Percentiles rank a stretch among this genome's conserved stretches.
These are phyloP conservation scores for Amphipyra berbera DNA, from an alignment of 2,888 invertebrate genomes.

Conservation along the genomic window DNA sequence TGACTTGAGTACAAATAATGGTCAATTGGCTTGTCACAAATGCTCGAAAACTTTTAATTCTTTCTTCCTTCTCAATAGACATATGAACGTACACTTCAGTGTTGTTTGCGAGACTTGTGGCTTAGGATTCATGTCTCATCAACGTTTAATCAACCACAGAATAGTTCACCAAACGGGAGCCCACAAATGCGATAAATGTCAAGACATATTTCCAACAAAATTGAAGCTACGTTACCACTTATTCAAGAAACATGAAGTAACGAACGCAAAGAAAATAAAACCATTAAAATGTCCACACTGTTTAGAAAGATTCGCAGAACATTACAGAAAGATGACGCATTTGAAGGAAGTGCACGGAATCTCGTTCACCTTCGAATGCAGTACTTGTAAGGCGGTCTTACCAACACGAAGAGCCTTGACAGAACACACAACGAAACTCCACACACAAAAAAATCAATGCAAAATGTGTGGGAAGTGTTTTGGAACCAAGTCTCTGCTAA, in stretches of 20 bases:
- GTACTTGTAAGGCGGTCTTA: constrained; percentile 75
- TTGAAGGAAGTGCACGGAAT: constrained; percentile 82
- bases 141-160: constrained; percentile 80
- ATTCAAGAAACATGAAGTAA: constrained; percentile 80
- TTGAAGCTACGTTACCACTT: constrained; percentile 81
- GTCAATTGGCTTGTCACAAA: constrained; percentile 78
- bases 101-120: constrained; percentile 87
- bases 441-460: constrained; percentile 83
- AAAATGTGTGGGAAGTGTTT: constrained; percentile 83
- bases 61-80: constrained; percentile 81
- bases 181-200: constrained; percentile 81
- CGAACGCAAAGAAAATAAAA: constrained; percentile 77
- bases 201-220: constrained; percentile 80
- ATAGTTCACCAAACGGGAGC: constrained; percentile 82
- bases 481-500: constrained; percentile 78
- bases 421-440: constrained; percentile 82
- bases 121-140: constrained; percentile 83
- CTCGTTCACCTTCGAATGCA: constrained; percentile 81
- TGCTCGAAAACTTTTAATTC: constrained; percentile 82
- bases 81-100: constrained; percentile 85
- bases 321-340: constrained; percentile 85
- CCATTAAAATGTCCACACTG: constrained; percentile 85
- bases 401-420: constrained; percentile 81
- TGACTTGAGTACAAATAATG: constrained; percentile 73
- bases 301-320: constrained; percentile 82